These are phyloP conservation scores for Cyprinodon diabolis DNA, from an alignment of 2,797 vertebrate genomes.

Conservation along the genomic window DNA sequence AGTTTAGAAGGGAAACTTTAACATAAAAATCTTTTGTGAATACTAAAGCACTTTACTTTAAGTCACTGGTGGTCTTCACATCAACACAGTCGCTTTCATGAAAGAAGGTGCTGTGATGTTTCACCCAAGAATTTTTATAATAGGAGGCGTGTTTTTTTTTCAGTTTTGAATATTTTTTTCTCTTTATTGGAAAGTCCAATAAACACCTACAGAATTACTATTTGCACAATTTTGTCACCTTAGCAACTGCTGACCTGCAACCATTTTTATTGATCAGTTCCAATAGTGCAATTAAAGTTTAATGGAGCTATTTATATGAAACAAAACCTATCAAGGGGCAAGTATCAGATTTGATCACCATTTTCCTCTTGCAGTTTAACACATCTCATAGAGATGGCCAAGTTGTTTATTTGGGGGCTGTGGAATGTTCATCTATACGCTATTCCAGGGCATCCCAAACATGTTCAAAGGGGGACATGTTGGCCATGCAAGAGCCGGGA, in stretches of 20 bases:
- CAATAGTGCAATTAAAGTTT: neutral
- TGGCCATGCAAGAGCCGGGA: too few species aligned
- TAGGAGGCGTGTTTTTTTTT: too few species aligned
- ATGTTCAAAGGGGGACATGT: too few species aligned
- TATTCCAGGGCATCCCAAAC: too few species aligned
- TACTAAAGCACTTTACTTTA: neutral
- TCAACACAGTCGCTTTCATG: neutral
- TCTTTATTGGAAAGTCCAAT: neutral
- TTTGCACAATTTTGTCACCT: neutral
- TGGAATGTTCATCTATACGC: too few species aligned
- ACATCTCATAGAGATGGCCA: too few species aligned
- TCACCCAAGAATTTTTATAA: neutral
- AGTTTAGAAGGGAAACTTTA: conserved; percentile 23
- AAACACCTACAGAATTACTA: neutral
- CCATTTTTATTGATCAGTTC: neutral
- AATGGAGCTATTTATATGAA: neutral
- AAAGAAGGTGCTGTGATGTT: neutral
- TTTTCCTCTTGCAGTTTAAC: too few species aligned
- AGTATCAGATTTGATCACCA: neutral
- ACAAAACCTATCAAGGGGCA: neutral
- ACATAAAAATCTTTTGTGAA: conserved; percentile 19
- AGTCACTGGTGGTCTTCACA: neutral
- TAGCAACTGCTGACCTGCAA: neutral
- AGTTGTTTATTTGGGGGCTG: too few species aligned
- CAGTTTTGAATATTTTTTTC: neutral